Evolutionary conservation across 1,140 invertebrate species (phyloP).

Genomic region (Musca vetustissima): DNA sequence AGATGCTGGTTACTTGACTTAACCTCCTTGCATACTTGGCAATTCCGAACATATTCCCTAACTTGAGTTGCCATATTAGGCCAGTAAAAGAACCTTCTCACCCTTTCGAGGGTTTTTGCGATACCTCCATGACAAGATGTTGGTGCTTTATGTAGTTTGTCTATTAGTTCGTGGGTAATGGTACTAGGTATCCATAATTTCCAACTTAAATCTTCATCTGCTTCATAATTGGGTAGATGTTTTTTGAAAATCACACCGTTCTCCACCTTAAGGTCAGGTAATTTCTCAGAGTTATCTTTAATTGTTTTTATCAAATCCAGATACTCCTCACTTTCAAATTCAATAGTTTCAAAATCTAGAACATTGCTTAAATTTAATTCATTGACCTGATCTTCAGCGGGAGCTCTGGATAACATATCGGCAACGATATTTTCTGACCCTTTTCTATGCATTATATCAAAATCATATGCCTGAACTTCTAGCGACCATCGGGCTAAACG

Average conservation of each 20-base stretch:
- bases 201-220: slow-evolving; percentile 14
- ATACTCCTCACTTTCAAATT: too few species aligned
- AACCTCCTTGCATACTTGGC: slow-evolving; percentile 9
- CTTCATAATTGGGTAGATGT: background rate
- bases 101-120: background rate
- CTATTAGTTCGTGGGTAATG: background rate
- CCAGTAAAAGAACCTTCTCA: too few species aligned
- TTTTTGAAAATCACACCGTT: slow-evolving; percentile 5
- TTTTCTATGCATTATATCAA: slow-evolving; percentile 52
- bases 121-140: slow-evolving; percentile 3
- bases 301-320: background rate
- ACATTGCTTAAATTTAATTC: too few species aligned
- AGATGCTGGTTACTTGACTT: slow-evolving; percentile 5
- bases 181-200: slow-evolving; percentile 23
- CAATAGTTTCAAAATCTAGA: slow-evolving; percentile 14
- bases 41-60: background rate
- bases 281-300: slow-evolving; percentile 1
- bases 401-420: slow-evolving; percentile 41
- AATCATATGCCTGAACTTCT: slow-evolving; percentile 45
- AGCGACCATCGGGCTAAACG: slow-evolving; percentile 43
- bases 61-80: background rate
- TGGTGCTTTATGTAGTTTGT: background rate
- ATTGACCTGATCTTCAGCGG: background rate
- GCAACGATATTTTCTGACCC: slow-evolving; percentile 49
- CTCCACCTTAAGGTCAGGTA: too few species aligned